Conservation (phyloP, 2,113 vertebrate genomes). For the Pachycephala philippinensis region DNA sequence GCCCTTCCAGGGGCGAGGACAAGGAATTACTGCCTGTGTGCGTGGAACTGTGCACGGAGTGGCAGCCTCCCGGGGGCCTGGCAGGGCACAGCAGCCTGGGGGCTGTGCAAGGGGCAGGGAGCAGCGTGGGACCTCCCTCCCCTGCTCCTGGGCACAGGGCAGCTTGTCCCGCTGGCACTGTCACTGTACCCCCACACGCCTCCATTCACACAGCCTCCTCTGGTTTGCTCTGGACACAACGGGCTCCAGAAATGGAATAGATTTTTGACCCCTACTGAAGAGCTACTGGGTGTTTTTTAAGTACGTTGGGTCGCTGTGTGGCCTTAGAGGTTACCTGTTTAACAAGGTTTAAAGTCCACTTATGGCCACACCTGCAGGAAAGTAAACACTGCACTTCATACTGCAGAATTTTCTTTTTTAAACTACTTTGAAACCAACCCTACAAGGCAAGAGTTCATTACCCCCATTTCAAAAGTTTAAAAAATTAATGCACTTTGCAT, state of each 20-base stretch:
- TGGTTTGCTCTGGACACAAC: neutral
- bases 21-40: neutral
- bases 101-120: neutral
- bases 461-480: neutral
- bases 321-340: neutral
- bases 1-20: neutral
- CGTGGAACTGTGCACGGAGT: fast-evolving
- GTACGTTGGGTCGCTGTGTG: fast-evolving
- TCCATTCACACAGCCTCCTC: fast-evolving
- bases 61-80: neutral
- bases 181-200: neutral
- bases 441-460: fast-evolving
- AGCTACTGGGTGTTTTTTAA: neutral
- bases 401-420: neutral
- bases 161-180: neutral
- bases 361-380: neutral
- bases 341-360: neutral
- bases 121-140: neutral
- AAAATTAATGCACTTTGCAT: neutral
- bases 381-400: neutral
- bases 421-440: neutral
- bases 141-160: neutral
- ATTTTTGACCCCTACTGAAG: neutral
- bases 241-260: neutral
- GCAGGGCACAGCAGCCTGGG: neutral